These are phyloP conservation scores for Plagodis dolabraria DNA, from an alignment of 2,888 invertebrate species.

Conservation along the genomic window DNA sequence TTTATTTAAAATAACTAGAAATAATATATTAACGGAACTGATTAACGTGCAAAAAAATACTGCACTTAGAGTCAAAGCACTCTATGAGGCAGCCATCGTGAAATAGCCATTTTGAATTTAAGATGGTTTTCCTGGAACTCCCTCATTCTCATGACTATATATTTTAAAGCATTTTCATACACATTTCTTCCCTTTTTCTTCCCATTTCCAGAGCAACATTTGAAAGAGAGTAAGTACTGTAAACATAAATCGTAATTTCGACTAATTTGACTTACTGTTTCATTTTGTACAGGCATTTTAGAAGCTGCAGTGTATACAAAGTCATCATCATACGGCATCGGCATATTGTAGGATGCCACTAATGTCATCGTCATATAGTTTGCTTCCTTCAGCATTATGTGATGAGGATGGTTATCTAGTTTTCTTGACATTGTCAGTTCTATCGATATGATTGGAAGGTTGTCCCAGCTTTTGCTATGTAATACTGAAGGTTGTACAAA, in stretches of 20 bases:
- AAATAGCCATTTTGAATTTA: too few relatives aligned
- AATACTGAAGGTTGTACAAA: constrained; percentile 47
- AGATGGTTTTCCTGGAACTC: too few relatives aligned
- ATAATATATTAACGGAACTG: too few relatives aligned
- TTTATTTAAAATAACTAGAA: too few relatives aligned
- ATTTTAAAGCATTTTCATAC: too few relatives aligned
- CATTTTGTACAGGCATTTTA: constrained; percentile 53
- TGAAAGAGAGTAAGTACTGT: too few relatives aligned
- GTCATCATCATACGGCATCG: constrained; percentile 50
- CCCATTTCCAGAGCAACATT: too few relatives aligned
- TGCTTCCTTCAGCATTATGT: constrained; percentile 54
- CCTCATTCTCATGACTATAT: too few relatives aligned
- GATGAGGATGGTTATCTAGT: constrained; percentile 52
- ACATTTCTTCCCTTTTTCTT: too few relatives aligned
- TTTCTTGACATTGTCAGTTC: constrained; percentile 54
- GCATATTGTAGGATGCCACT: constrained; percentile 65
- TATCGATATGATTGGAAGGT: constrained; percentile 64
- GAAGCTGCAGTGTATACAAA: constrained; percentile 61
- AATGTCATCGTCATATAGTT: constrained; percentile 68
- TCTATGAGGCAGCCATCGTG: too few relatives aligned
- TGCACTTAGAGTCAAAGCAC: too few relatives aligned
- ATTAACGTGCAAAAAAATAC: too few relatives aligned
- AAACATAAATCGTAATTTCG: background rate
- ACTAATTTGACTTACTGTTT: constrained; percentile 47
- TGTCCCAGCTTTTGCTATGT: constrained; percentile 68